Base-by-base conservation (phyloP, 2,797 vertebrate genomes). In the Sebastes miniatus region DNA sequence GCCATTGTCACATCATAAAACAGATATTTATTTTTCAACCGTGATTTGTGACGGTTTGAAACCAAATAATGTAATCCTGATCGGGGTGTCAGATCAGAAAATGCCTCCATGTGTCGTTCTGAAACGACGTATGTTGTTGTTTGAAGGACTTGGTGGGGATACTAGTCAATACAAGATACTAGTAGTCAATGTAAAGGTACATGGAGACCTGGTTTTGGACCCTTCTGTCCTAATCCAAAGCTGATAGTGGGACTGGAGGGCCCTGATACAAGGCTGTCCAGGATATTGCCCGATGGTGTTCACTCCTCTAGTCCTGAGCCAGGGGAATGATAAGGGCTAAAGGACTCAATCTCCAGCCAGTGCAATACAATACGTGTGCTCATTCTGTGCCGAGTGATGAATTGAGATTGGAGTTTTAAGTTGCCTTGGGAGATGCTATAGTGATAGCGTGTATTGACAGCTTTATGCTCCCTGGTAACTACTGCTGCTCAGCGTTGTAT, bases 381-480 rank as follows among this genome's bases (percentile, higher is more conserved):
- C 68, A 83, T 83, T 86, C 70, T 39, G 47, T 36, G 67, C 25
- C 5, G 52, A 76, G 76, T 76, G 83, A 89, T 84, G 81, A 88
- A 90, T 85, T 74, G 87, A 90, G 77, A 89, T 80, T 69, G 84
- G 77, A 82, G 81, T 75, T 85, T 87, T 81, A 75, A 80, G 77
- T 87, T 87, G 88, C 87, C 82, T 85, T 88, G 83, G 80, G 81
- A 90, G 85, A 88, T 56, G 59, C 29, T 59, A 34, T 72, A 81
- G 76, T 80, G 78, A 87, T 87, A 71, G 76, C 71, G 58, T 47
- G 50, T 81, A 85, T 78, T 83, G 89, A 87, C 86, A 87, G 86
- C 74, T 91, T 93, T 91, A 91, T 86, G 75, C 80, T 70, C 76
- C 56, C 27, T 50, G 77, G 81, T 89, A 92, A 93, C 78, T 62